phyloP scores from a whole-genome alignment of 2,888 invertebrate genomes.

The Dryomyza anilis region DNA sequence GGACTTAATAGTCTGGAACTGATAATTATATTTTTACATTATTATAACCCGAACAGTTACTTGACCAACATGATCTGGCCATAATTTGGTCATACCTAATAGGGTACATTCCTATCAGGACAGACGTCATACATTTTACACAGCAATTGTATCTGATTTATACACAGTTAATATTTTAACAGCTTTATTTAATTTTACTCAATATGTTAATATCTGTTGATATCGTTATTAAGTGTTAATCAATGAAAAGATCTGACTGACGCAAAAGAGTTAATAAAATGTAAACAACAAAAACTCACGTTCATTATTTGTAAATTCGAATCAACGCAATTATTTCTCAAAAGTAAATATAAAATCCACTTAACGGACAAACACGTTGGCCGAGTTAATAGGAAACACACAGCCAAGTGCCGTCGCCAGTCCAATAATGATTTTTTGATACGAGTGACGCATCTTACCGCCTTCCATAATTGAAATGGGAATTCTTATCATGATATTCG shows the following conservation, averaged over 20 bases:
- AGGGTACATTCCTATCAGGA: too few species aligned
- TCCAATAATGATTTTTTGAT: not conserved
- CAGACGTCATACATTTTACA: too few species aligned
- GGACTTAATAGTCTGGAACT: too few species aligned
- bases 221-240: too few species aligned
- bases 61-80: too few species aligned
- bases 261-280: not conserved
- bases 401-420: not conserved
- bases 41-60: too few species aligned
- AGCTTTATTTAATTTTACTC: too few species aligned
- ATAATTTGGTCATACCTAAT: too few species aligned
- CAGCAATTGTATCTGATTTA: too few species aligned
- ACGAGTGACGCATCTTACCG: slow-evolving; percentile 22
- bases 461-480: slow-evolving; percentile 19
- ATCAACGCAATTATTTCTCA: slow-evolving; percentile 25
- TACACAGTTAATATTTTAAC: too few species aligned
- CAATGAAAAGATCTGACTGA: not conserved
- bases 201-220: too few species aligned
- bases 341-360: slow-evolving; percentile 21
- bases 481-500: not conserved
- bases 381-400: slow-evolving; percentile 16
- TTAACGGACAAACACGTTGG: slow-evolving; percentile 11
- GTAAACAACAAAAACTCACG: slow-evolving; percentile 8
- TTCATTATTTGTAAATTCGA: slow-evolving; percentile 22
- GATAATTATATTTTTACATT: too few species aligned